A percentile compares a stretch with the other conserved stretches of the same genome.
Conservation (phyloP, 2,888 invertebrate species). For the Lasioglossum villosulum region DNA sequence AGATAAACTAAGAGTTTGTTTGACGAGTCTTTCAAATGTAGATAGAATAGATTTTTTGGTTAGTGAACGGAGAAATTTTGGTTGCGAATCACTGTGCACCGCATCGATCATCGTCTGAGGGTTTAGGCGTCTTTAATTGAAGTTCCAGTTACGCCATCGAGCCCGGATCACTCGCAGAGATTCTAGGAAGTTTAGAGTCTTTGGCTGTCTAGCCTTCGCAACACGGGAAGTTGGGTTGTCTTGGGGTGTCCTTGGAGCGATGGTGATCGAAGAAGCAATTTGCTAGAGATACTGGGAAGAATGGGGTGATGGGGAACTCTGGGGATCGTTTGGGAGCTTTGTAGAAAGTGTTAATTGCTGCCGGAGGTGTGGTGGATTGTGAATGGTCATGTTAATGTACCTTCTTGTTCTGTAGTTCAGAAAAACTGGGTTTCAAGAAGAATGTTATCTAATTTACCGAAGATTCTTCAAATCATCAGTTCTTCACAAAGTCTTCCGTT, state of each 20-base stretch:
- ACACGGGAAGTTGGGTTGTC: conserved; percentile 1
- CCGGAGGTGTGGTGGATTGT: background rate
- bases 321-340: background rate
- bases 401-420: background rate
- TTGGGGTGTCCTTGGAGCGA: background rate
- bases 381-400: background rate
- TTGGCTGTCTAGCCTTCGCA: background rate
- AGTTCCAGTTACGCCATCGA: conserved; percentile 1
- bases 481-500: background rate
- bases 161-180: background rate
- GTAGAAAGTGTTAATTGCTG: background rate
- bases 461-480: background rate
- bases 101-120: conserved; percentile 35
- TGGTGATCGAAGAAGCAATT: background rate
- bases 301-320: background rate
- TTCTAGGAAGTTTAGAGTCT: background rate
- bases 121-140: conserved; percentile 26
- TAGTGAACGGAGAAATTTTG: background rate
- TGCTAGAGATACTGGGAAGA: conserved; percentile 21
- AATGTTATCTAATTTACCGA: background rate
- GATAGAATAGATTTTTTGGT: background rate
- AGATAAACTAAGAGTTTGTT: too few relatives aligned
- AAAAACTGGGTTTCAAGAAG: background rate
- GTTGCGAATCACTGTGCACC: background rate
- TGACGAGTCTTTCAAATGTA: background rate